Evolutionary conservation across 2,888 invertebrate species (phyloP), one percentile per base, ranked within the genome.

Genomic region (Mimachlamys varia): DNA sequence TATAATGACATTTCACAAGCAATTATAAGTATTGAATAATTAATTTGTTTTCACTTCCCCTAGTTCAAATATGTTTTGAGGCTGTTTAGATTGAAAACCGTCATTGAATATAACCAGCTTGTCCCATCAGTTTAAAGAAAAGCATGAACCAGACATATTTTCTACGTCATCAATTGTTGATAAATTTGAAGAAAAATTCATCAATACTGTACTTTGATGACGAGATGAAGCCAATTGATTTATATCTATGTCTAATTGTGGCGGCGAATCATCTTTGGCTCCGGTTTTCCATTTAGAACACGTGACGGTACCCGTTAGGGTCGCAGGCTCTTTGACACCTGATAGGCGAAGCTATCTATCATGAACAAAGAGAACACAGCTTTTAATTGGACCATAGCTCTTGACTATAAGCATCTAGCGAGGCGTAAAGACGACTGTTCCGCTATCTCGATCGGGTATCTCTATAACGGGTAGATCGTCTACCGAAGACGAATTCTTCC

Each of bases 301-400:
- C 76, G 76, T 76, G 2, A 12, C 76, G 27, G 76, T 76, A 76
- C 19, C 76, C 5, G 76, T 76, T 44, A 44, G 44, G 44, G 3
- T 27, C 33, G 27, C 76, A 76, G 76, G 33, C 76, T 76, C 76
- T 12, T 33, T 76, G 76, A 76, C 76, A 76, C 76, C 27, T 13
- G 76, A 76, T 76, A 76, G 27, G n/a, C 27, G 76, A 76, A 27
- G 33, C 33, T 27, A 76, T 76, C 27, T 76, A 76, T 76, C 76
- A 76, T 76, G 33, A 33, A 76, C 76, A 76, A 76, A 76, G 27
- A 76, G 76, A 33, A 76, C 76, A 12, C 13, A 33, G 12, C 76
- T 76, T 76, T 76, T 76, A 76, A 76, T 76, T 76, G 76, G 76
- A 76, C 76, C 76, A 13, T 12, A 76, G 76, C 76, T 76, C 27